phyloP scores from a whole-genome alignment of 2,888 invertebrate genomes.

The Congeria kusceri region DNA sequence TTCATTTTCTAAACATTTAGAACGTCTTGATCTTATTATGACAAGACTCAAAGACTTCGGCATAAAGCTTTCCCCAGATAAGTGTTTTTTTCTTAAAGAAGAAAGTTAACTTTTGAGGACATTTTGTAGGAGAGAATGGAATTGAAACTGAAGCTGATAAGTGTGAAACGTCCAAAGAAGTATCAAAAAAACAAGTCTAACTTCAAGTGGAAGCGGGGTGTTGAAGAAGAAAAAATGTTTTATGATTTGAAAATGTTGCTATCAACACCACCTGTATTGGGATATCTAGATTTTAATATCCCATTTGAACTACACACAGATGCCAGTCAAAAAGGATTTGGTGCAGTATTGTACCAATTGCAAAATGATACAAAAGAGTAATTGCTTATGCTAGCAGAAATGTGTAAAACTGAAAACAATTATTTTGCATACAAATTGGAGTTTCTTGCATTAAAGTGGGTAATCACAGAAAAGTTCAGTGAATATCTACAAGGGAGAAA shows the following conservation, averaged over 20 bases:
- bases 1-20: too few species aligned
- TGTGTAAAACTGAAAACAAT: neutral
- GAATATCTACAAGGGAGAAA: too few species aligned
- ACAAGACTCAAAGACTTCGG: neutral
- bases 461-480: too few species aligned
- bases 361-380: too few species aligned
- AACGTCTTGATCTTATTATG: too few species aligned
- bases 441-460: neutral
- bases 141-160: constrained; percentile 13
- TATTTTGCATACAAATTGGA: neutral
- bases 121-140: neutral
- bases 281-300: constrained; percentile 1
- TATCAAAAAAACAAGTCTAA: neutral
- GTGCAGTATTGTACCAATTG: neutral
- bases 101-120: constrained; percentile 1
- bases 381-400: neutral
- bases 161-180: neutral
- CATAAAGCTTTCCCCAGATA: neutral
- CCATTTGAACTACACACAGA: neutral
- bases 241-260: neutral
- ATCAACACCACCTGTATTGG: neutral
- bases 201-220: neutral
- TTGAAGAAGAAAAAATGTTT: neutral
- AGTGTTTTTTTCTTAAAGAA: neutral
- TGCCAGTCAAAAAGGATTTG: constrained; percentile 2